phyloP scores from a whole-genome alignment of 2,797 vertebrate genomes.

The Sebastes baramenuke region DNA sequence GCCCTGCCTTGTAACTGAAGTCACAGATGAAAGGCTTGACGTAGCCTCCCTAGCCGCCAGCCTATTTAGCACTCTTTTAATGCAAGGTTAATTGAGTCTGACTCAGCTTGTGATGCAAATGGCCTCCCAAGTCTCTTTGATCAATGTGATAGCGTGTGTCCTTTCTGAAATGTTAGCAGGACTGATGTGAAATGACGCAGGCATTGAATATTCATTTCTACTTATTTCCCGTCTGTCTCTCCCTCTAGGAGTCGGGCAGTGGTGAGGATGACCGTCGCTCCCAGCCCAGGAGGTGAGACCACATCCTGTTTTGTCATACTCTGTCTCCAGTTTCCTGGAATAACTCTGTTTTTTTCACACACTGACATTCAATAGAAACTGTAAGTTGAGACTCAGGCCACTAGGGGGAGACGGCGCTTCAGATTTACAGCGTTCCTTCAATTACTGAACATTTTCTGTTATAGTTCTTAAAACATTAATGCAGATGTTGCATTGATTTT shows the following conservation, averaged over 20 bases:
- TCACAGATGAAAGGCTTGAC: slow-evolving; percentile 45
- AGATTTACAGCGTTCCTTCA: slow-evolving; percentile 5
- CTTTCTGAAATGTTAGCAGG: slow-evolving; percentile 8
- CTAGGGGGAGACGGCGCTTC: slow-evolving; percentile 70
- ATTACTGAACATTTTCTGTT: not conserved
- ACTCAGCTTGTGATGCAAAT: slow-evolving; percentile 18
- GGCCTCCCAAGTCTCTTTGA: slow-evolving; percentile 3
- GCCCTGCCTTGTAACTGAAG: slow-evolving; percentile 18
- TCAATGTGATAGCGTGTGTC: slow-evolving; percentile 6
- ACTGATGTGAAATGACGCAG: not conserved
- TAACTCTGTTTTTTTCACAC: not conserved
- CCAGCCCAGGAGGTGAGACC: slow-evolving; percentile 91
- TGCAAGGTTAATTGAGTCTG: slow-evolving; percentile 48
- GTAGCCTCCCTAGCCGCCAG: not conserved
- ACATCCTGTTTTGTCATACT: slow-evolving; percentile 24
- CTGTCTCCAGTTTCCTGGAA: slow-evolving; percentile 17
- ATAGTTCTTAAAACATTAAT: not conserved
- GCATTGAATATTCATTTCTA: not conserved
- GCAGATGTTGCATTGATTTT: not conserved
- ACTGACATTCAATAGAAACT: not conserved
- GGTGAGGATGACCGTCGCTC: slow-evolving; percentile 93
- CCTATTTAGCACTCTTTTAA: slow-evolving; percentile 13
- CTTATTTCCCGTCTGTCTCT: not conserved
- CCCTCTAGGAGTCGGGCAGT: slow-evolving; percentile 90
- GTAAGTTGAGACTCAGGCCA: slow-evolving; percentile 43